Percentiles rank a stretch among this genome's conserved stretches.
Conservation (phyloP, 2,797 vertebrate species). For the Prionace glauca region DNA sequence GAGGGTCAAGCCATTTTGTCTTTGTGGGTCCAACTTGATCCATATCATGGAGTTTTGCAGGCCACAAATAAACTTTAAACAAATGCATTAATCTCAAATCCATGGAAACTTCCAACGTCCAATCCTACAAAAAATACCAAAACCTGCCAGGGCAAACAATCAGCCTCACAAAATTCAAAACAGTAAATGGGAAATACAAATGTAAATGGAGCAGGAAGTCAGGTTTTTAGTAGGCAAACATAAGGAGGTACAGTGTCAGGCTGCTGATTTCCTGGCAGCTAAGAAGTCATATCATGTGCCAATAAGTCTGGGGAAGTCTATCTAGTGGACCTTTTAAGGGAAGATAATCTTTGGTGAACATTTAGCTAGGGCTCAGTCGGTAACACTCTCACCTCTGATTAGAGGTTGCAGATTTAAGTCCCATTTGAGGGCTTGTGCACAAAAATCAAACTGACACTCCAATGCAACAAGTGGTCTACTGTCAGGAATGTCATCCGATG, state of each 20-base stretch:
- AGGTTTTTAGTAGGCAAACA: no score
- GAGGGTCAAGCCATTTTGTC: background rate
- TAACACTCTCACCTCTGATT: no score
- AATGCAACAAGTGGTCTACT: no score
- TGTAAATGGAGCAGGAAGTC: no score
- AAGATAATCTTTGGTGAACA: background rate
- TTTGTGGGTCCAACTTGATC: background rate
- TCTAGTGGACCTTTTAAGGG: background rate
- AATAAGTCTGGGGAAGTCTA: background rate
- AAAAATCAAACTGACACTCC: no score
- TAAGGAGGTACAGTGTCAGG: background rate
- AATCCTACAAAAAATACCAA: background rate
- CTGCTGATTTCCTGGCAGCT: background rate
- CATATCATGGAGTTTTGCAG: background rate
- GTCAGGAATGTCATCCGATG: no score
- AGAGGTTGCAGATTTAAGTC: no score
- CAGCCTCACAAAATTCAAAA: background rate
- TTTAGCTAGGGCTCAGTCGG: no score
- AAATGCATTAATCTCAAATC: background rate
- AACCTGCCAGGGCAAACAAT: background rate
- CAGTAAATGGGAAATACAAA: no score
- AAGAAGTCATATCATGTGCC: background rate
- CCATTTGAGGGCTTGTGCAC: no score
- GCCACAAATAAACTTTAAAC: background rate
- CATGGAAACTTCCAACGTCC: background rate